Evolutionary conservation across 1,140 invertebrate species (phyloP), one percentile per base, ranked within the genome.

Genomic region (Odontomachus brunneus): DNA sequence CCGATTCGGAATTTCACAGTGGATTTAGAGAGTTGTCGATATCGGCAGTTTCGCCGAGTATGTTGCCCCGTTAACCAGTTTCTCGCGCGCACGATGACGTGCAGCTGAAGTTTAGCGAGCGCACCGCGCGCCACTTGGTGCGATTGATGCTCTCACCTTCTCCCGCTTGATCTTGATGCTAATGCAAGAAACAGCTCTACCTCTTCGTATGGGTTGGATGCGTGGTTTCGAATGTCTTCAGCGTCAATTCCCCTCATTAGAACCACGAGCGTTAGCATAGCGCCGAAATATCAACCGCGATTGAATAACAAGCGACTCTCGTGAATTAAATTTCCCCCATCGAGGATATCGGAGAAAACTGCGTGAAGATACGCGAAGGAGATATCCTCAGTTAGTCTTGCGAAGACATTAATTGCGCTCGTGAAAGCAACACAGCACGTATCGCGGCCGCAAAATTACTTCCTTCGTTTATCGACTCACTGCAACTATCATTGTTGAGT

Each of bases 1-100:
- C 51, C 53, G 29, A 15, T 51, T 60, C 0, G n/a, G 38, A 59
- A 78, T 78, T 78, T 78, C 63, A 78, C 49, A 55, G 33, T 53
- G 63, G 63, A 69, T 55, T 78, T 69, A 69, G 33, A 69, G 33
- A 69, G 29, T 69, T 69, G 75, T 69, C 63, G 63, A 67, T 78
- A 78, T 69, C 51, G 33, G 38, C 75, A 44, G 17, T 57, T 57
- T 51, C 14, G 51, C 63, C 44, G 29, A 78, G 51, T 69, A 33
- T 78, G 51, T 38, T 78, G 49, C 29, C 12, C 49, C 74, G 48
- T 78, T 75, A 69, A 29, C 51, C 63, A 26, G 63, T 49, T 33
- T 38, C 62, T 67, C 33, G 33, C 1, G 51, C 26, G 4, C 48
- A 44, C 19, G 49, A 44, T 67, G 63, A 78, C 22, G 49, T 44